phyloP scores from a whole-genome alignment of 2,113 vertebrate species.

The Cariama cristata region DNA sequence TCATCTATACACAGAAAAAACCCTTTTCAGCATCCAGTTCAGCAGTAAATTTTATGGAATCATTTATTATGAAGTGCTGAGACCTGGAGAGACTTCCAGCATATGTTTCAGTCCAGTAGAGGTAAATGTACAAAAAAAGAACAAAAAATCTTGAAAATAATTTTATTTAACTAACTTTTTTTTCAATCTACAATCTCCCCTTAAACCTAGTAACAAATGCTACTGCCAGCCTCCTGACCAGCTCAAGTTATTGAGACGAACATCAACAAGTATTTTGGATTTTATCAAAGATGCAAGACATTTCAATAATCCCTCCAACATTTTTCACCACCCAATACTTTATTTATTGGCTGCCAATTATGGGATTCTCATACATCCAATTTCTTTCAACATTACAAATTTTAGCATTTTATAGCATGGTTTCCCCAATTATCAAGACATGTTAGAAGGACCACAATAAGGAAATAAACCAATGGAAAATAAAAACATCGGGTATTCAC shows the following conservation, averaged over 20 bases:
- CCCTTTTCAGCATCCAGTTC: not conserved
- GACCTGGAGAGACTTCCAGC: not conserved
- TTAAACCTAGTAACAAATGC: not conserved
- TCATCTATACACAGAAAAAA: not conserved
- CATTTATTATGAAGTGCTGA: not conserved
- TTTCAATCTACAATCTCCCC: not conserved
- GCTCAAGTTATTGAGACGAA: not conserved
- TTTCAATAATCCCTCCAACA: not conserved
- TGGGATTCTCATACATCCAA: accelerated
- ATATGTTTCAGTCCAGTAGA: not conserved
- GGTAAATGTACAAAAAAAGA: not conserved
- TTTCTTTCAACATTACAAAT: not conserved
- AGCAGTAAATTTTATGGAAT: not conserved
- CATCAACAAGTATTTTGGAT: not conserved
- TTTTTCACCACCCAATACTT: not conserved
- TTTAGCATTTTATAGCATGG: not conserved
- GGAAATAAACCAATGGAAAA: not conserved
- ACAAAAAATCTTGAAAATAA: not conserved
- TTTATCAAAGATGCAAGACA: not conserved
- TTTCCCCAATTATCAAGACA: not conserved
- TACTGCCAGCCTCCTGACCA: not conserved
- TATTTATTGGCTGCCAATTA: not conserved
- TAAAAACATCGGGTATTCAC: not conserved
- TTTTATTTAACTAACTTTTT: not conserved
- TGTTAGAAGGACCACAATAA: not conserved